Percentiles rank a stretch among this genome's conserved stretches.
Conservation (phyloP, 2,888 invertebrate species). For the Hermaeophaga mercurialis region DNA sequence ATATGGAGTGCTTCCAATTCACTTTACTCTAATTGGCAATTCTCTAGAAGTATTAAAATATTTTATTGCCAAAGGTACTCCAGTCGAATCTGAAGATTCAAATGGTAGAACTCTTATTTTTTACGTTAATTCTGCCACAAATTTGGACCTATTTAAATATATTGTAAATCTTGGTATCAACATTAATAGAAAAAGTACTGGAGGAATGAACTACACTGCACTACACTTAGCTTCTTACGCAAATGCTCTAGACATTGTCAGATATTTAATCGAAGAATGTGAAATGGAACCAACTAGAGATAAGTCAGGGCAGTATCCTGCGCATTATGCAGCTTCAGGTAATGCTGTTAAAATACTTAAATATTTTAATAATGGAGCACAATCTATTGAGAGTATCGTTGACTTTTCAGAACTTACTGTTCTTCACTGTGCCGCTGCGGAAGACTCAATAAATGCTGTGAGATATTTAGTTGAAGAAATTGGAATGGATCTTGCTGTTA, state of each 20-base stretch:
- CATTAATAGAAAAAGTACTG: not conserved
- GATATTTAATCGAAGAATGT: constrained; percentile 1
- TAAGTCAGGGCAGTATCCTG: constrained; percentile 5
- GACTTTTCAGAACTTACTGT: not conserved
- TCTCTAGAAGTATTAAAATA: constrained; percentile 5
- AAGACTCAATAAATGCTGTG: constrained; percentile 6
- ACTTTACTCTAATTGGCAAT: constrained; percentile 9
- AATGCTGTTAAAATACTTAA: constrained; percentile 8
- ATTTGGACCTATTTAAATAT: not conserved
- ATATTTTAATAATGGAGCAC: not conserved
- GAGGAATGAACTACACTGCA: not conserved
- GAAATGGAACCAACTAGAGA: not conserved
- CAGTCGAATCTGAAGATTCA: not conserved
- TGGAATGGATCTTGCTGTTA: not conserved
- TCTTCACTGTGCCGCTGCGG: constrained; percentile 6
- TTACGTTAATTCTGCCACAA: constrained; percentile 4
- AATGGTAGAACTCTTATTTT: constrained; percentile 5
- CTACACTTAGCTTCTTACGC: constrained; percentile 11
- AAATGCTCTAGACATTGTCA: constrained; percentile 7
- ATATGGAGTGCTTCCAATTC: constrained; percentile 3
- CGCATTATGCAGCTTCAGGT: constrained; percentile 7
- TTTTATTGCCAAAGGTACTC: not conserved
- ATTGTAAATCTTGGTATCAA: constrained; percentile 1
- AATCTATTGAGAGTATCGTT: not conserved
- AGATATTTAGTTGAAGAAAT: not conserved